Conservation (phyloP, 1,140 invertebrate genomes). For the Saccostrea echinata region DNA sequence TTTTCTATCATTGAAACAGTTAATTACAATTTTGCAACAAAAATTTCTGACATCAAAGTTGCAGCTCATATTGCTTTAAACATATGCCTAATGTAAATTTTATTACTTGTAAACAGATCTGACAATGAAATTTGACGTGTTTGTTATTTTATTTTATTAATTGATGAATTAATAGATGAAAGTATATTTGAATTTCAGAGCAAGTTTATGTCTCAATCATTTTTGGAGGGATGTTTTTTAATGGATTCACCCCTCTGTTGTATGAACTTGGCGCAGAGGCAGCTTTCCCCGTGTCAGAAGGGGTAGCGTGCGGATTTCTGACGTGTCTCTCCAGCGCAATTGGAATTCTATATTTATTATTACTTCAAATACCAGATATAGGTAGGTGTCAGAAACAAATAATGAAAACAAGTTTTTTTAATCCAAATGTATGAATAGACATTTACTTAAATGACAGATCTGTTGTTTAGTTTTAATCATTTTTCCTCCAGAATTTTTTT, state of each 20-base stretch:
- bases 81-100: no score
- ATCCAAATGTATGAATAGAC: no score
- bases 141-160: background rate
- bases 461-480: no score
- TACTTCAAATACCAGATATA: conserved; percentile 59
- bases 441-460: no score
- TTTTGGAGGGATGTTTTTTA: conserved; percentile 78
- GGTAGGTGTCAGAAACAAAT: conserved; percentile 51
- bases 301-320: conserved; percentile 80
- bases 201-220: conserved; percentile 66
- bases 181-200: conserved; percentile 51
- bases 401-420: background rate
- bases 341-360: conserved; percentile 57
- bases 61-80: no score
- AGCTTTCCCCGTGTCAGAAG: conserved; percentile 81
- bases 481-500: no score
- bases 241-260: conserved; percentile 81
- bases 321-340: conserved; percentile 77
- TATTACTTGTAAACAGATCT: no score
- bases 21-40: no score
- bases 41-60: no score
- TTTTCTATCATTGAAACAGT: no score
- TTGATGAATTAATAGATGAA: no score
- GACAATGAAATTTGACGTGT: no score
- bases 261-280: conserved; percentile 81